A percentile compares a stretch with the other conserved stretches of the same genome.
Conservation (phyloP, 1,140 invertebrate species). For the Drosophila bocqueti region DNA sequence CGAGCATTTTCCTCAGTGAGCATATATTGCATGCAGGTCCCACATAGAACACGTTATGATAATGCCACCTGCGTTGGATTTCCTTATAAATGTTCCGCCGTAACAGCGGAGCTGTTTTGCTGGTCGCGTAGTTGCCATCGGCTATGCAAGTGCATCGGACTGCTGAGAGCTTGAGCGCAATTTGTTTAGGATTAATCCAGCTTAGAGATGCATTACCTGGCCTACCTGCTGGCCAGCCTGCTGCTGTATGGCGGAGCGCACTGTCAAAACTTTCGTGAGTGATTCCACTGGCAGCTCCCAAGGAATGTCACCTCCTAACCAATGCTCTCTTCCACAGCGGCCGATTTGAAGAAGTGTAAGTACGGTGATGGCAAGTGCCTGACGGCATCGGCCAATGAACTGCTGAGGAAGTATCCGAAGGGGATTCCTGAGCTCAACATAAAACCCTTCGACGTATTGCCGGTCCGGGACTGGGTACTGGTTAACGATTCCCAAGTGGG, state of each 20-base stretch:
- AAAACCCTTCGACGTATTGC: constrained; percentile 54
- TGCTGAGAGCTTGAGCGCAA: constrained; percentile 3
- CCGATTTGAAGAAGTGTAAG: constrained; percentile 53
- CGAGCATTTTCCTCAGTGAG: constrained; percentile 18
- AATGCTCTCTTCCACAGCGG: constrained; percentile 20
- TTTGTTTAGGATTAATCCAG: not conserved
- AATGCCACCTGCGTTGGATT: constrained; percentile 43
- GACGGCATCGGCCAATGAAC: constrained; percentile 42
- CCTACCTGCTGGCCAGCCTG: constrained; percentile 20
- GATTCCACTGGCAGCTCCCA: too few species aligned
- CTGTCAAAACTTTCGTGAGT: constrained; percentile 52
- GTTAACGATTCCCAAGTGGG: constrained; percentile 56
- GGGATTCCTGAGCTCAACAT: constrained; percentile 58
- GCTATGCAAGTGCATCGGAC: constrained; percentile 43
- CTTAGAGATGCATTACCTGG: constrained; percentile 36
- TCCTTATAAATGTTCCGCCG: constrained; percentile 31
- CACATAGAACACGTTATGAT: constrained; percentile 63
- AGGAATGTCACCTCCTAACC: not conserved
- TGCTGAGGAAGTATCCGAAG: constrained; percentile 52
- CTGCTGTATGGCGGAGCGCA: constrained; percentile 22
- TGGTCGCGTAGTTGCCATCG: constrained; percentile 9
- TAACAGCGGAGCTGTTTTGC: constrained; percentile 20
- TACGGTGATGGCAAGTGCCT: constrained; percentile 59
- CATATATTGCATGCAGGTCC: constrained; percentile 8
- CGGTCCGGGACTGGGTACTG: constrained; percentile 49